phyloP scores from a whole-genome alignment of 2,888 invertebrate genomes.

The Amphimallon solstitiale region DNA sequence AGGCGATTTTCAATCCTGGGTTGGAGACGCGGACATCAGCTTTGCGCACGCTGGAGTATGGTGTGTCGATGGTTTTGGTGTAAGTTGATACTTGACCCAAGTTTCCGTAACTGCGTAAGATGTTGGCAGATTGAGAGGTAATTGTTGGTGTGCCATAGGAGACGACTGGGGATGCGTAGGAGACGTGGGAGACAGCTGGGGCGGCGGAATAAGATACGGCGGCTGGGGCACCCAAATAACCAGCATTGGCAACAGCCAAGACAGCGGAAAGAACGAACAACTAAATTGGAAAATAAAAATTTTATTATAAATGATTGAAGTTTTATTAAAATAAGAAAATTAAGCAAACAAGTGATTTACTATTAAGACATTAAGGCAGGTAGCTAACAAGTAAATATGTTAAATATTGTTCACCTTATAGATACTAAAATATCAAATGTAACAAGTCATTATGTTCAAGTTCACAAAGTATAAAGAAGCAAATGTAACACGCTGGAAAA shows the following conservation, averaged over 20 bases:
- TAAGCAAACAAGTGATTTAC: too few relatives aligned
- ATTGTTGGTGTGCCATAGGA: conserved; percentile 63
- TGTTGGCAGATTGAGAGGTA: conserved; percentile 71
- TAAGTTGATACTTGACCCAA: conserved; percentile 76
- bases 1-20: conserved; percentile 64
- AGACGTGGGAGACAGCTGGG: conserved; percentile 55
- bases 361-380: too few relatives aligned
- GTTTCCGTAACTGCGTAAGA: conserved; percentile 72
- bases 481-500: too few relatives aligned
- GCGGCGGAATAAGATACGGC: conserved; percentile 63
- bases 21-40: conserved; percentile 77
- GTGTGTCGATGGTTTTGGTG: conserved; percentile 76
- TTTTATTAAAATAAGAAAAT: too few relatives aligned
- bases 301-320: too few relatives aligned
- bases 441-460: too few relatives aligned
- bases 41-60: conserved; percentile 77
- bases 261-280: conserved; percentile 68
- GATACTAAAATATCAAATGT: too few relatives aligned
- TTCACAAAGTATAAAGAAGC: too few relatives aligned
- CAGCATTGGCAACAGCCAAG: conserved; percentile 70
- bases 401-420: too few relatives aligned
- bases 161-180: conserved; percentile 46
- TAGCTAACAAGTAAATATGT: too few relatives aligned
- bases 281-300: conserved; percentile 55
- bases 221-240: conserved; percentile 63